Conservation (phyloP, 2,888 invertebrate species). For the Ochropleura leucogaster region DNA sequence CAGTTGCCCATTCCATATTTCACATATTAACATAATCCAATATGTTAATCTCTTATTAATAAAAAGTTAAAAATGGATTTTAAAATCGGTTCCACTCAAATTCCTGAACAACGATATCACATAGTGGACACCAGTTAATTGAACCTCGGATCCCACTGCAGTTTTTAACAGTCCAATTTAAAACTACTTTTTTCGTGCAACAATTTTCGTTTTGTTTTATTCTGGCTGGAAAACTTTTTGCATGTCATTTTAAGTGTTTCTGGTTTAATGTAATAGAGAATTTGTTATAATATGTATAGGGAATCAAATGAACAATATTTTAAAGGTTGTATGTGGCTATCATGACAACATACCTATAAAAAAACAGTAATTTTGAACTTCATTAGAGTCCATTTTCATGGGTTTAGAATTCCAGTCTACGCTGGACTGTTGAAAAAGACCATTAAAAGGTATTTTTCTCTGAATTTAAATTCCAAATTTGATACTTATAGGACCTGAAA, state of each 20-base stretch:
- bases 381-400: no score
- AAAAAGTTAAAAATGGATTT: constrained; percentile 11
- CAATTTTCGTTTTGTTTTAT: constrained; percentile 10
- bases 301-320: neutral
- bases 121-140: constrained; percentile 52
- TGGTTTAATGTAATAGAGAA: neutral
- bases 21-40: constrained; percentile 6
- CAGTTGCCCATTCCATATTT: no score
- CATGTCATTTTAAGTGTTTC: neutral
- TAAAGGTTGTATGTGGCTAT: no score
- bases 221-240: neutral
- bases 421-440: neutral
- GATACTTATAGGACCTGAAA: neutral
- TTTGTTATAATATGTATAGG: neutral
- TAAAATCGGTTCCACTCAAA: neutral
- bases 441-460: neutral
- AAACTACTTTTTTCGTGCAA: constrained; percentile 17
- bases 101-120: constrained; percentile 21
- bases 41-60: neutral
- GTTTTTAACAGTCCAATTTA: constrained; percentile 50
- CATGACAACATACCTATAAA: no score
- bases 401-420: no score
- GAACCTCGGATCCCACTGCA: constrained; percentile 29
- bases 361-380: no score
- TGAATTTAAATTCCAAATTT: neutral